A percentile compares a stretch with the other conserved stretches of the same genome.
Evolutionary conservation across 2,113 vertebrate genomes (phyloP).

Genomic region (Stigmatopora argus): DNA sequence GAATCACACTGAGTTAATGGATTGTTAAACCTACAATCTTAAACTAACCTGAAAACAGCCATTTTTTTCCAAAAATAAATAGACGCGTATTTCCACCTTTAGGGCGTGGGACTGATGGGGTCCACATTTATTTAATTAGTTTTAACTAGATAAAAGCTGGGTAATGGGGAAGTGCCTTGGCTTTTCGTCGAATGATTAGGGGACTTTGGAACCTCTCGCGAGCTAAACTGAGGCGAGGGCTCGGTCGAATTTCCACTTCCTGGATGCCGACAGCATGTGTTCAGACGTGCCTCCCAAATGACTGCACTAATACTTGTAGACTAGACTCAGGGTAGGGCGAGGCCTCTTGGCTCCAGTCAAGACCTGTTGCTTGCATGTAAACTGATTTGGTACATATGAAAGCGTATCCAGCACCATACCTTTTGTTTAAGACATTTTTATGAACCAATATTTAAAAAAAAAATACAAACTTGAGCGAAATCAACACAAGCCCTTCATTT

Average conservation of each 20-base stretch:
- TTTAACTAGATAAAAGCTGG: background rate
- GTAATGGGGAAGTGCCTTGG: background rate
- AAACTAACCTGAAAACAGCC: too few relatives aligned
- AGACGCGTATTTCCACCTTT: too few relatives aligned
- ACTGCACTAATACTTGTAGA: conserved; percentile 74
- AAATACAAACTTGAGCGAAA: too few relatives aligned
- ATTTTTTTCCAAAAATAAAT: too few relatives aligned
- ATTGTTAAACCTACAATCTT: too few relatives aligned
- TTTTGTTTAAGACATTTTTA: too few relatives aligned
- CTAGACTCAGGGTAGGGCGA: conserved; percentile 44
- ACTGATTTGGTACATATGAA: too few relatives aligned
- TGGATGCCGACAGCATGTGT: conserved; percentile 24
- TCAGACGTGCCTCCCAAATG: conserved; percentile 50
- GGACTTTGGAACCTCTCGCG: background rate
- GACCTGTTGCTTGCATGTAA: background rate
- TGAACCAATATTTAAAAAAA: too few relatives aligned
- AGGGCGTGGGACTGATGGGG: too few relatives aligned
- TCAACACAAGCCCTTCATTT: too few relatives aligned
- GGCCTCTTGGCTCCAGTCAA: conserved; percentile 45
- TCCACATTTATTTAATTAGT: background rate
- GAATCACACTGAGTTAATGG: too few relatives aligned
- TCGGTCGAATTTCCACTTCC: background rate
- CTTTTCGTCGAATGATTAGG: background rate
- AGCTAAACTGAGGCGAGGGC: background rate
- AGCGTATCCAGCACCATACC: too few relatives aligned